phyloP scores from a whole-genome alignment of 92 coral and sea anemone genomes.

The Metridium senile region DNA sequence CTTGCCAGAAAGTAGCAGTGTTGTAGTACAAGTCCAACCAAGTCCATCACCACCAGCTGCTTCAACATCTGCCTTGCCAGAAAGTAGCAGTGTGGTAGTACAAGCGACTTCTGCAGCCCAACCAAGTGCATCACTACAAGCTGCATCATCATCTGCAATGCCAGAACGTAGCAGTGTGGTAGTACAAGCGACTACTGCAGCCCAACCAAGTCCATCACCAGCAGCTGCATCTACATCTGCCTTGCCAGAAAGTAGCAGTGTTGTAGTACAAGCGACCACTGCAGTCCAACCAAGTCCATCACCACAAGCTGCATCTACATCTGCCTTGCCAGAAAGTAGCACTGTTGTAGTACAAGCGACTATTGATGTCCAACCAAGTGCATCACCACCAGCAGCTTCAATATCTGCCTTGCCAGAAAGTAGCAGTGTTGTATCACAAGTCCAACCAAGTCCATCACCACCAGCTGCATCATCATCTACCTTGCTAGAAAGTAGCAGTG shows the following conservation, averaged over 20 bases:
- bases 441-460: too few relatives aligned
- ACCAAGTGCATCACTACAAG: conserved; percentile 27
- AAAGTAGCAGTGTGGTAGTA: too few relatives aligned
- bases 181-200: not conserved
- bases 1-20: too few relatives aligned
- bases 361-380: not conserved
- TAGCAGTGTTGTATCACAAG: too few relatives aligned
- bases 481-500: not conserved
- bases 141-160: not conserved
- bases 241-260: too few relatives aligned
- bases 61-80: too few relatives aligned
- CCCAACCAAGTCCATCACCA: not conserved
- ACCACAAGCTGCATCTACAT: conserved; percentile 13
- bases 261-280: conserved; percentile 16
- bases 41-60: conserved; percentile 25
- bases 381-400: conserved; percentile 28
- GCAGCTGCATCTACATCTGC: not conserved
- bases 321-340: conserved; percentile 34
- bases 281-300: conserved; percentile 31
- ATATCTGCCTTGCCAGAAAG: conserved; percentile 11
- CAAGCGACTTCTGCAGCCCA: conserved; percentile 36
- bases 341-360: conserved; percentile 1
- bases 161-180: not conserved
- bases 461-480: not conserved
- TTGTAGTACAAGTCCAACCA: too few relatives aligned